These are phyloP conservation scores for Linnaemya vulpina DNA, from an alignment of 2,888 invertebrate genomes.

Conservation along the genomic window DNA sequence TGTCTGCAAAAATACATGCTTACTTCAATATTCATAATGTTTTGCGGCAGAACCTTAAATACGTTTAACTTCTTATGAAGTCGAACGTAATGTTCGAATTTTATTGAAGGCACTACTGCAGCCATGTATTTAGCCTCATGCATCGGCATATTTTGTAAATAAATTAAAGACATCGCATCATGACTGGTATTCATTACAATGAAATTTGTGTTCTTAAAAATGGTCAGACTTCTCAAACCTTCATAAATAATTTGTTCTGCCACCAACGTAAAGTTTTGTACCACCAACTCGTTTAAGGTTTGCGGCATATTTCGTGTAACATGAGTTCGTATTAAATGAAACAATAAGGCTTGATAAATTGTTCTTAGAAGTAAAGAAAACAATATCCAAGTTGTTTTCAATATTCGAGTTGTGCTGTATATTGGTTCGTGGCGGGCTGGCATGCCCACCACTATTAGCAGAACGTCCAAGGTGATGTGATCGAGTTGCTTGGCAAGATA, in stretches of 20 bases:
- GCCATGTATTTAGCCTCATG: background rate
- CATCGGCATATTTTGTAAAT: conserved; percentile 12
- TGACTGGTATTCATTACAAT: conserved; percentile 41
- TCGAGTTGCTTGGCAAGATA: background rate
- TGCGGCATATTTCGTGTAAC: conserved; percentile 54
- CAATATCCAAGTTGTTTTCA: conserved; percentile 69
- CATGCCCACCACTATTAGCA: conserved; percentile 49
- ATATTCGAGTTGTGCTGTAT: conserved; percentile 25
- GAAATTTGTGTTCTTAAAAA: conserved; percentile 15
- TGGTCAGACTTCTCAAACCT: background rate
- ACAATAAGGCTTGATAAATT: conserved; percentile 72
- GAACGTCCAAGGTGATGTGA: conserved; percentile 14
- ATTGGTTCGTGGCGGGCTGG: conserved; percentile 42
- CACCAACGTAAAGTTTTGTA: conserved; percentile 50
- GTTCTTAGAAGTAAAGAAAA: conserved; percentile 68
- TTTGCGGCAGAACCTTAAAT: conserved; percentile 65
- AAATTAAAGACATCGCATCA: conserved; percentile 19
- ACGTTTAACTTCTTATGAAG: conserved; percentile 2
- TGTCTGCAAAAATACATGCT: conserved; percentile 72
- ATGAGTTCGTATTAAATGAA: conserved; percentile 67
- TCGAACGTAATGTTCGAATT: conserved; percentile 59
- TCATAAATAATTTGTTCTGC: conserved; percentile 32
- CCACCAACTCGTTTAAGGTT: conserved; percentile 47
- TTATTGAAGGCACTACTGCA: conserved; percentile 48
- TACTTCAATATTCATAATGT: conserved; percentile 67